A percentile compares a stretch with the other conserved stretches of the same genome.
phyloP scores from a whole-genome alignment of 1,140 invertebrate species.

The Coptotermes formosanus region DNA sequence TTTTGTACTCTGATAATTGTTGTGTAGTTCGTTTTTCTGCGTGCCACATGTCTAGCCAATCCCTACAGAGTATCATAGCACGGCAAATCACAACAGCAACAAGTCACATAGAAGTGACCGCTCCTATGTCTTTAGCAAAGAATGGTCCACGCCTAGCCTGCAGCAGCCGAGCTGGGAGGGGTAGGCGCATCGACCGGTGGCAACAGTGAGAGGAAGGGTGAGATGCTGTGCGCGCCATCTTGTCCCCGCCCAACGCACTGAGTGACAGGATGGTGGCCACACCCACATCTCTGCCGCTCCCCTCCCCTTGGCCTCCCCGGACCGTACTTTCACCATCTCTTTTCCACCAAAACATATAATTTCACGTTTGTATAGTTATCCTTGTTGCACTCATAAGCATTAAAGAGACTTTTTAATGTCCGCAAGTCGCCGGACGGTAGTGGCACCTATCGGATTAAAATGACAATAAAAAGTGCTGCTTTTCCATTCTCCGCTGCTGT shows the following conservation, averaged over 20 bases:
- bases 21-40: too few relatives aligned
- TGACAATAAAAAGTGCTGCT: not conserved
- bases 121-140: not conserved
- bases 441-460: constrained; percentile 23
- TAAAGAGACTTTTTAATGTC: constrained; percentile 24
- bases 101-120: not conserved
- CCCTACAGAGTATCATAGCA: too few relatives aligned
- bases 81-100: not conserved
- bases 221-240: constrained; percentile 28
- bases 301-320: not conserved
- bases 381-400: not conserved
- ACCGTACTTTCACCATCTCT: not conserved
- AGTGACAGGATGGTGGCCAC: constrained; percentile 19
- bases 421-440: not conserved
- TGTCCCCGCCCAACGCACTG: constrained; percentile 21
- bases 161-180: constrained; percentile 3
- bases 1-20: too few relatives aligned
- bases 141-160: not conserved
- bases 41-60: too few relatives aligned
- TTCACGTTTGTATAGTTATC: not conserved
- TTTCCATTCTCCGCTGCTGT: not conserved
- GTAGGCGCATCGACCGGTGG: not conserved
- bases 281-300: not conserved
- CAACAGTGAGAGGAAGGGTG: not conserved
- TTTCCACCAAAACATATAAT: not conserved